phyloP scores from a whole-genome alignment of 2,888 invertebrate species.

The Choristoneura rosaceana region DNA sequence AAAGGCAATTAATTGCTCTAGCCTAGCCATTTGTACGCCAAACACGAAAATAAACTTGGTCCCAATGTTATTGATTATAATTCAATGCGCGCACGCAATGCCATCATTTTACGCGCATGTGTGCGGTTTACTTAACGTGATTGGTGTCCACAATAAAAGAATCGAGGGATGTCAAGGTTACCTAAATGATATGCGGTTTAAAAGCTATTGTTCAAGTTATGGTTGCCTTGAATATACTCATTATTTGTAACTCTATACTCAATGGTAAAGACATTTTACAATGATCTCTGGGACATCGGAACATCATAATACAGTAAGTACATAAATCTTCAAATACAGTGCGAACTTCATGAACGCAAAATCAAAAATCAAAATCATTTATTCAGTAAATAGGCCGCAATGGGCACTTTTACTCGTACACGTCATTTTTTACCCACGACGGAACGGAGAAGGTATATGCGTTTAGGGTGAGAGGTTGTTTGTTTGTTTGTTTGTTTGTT shows the following conservation, averaged over 20 bases:
- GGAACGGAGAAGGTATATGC: too few relatives aligned
- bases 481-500: too few relatives aligned
- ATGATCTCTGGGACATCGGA: too few relatives aligned
- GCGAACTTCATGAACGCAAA: too few relatives aligned
- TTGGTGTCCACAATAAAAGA: not conserved
- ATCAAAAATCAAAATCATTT: too few relatives aligned
- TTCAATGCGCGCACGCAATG: slow-evolving; percentile 6
- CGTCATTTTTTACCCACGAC: too few relatives aligned
- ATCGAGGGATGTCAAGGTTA: slow-evolving; percentile 1
- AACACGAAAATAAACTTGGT: not conserved
- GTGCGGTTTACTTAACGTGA: slow-evolving; percentile 3
- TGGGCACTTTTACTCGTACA: too few relatives aligned
- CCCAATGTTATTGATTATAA: not conserved
- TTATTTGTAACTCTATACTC: not conserved
- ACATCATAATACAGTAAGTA: too few relatives aligned
- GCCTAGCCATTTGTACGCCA: not conserved
- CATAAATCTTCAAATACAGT: too few relatives aligned
- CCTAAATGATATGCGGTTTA: not conserved
- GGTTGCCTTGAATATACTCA: not conserved
- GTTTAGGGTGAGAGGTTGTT: too few relatives aligned
- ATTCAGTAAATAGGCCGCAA: too few relatives aligned
- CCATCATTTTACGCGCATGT: not conserved
- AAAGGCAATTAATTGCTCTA: too few relatives aligned
- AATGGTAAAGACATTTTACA: not conserved
- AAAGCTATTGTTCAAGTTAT: not conserved